Percentiles rank a stretch among this genome's conserved stretches.
phyloP scores from a whole-genome alignment of 2,113 vertebrate genomes.

The Oryctolagus cuniculus region DNA sequence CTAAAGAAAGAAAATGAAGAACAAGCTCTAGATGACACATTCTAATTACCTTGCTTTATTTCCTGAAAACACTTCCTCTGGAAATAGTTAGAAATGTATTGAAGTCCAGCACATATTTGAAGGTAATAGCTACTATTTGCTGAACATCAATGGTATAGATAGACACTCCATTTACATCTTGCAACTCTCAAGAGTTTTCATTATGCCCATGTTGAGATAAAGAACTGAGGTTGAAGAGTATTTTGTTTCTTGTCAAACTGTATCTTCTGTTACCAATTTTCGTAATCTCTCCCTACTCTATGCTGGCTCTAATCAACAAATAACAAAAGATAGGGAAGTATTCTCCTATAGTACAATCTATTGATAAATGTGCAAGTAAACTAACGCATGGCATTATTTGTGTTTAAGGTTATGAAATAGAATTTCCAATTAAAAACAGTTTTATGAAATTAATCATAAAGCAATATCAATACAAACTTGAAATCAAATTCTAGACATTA shows the following conservation, averaged over 20 bases:
- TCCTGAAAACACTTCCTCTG: conserved; percentile 34
- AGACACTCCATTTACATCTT: background rate
- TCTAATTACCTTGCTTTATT: conserved; percentile 20
- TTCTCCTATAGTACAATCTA: background rate
- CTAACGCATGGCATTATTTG: background rate
- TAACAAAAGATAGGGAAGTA: background rate
- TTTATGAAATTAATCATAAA: conserved; percentile 23
- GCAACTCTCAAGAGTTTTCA: background rate
- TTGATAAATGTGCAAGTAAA: background rate
- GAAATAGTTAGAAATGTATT: background rate
- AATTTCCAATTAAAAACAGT: background rate
- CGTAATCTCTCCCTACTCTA: background rate
- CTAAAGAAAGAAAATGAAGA: background rate
- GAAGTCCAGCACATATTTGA: background rate
- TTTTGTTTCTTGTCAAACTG: background rate
- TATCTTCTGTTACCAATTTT: background rate
- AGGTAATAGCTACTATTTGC: background rate
- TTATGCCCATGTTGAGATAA: background rate
- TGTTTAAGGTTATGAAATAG: conserved; percentile 12
- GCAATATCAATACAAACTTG: background rate
- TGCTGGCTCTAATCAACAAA: background rate
- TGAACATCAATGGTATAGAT: background rate
- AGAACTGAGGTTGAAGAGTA: background rate
- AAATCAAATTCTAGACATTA: background rate
- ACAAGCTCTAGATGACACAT: background rate